phyloP scores from a whole-genome alignment of 2,888 invertebrate species.

The Chymomyza procnemis region DNA sequence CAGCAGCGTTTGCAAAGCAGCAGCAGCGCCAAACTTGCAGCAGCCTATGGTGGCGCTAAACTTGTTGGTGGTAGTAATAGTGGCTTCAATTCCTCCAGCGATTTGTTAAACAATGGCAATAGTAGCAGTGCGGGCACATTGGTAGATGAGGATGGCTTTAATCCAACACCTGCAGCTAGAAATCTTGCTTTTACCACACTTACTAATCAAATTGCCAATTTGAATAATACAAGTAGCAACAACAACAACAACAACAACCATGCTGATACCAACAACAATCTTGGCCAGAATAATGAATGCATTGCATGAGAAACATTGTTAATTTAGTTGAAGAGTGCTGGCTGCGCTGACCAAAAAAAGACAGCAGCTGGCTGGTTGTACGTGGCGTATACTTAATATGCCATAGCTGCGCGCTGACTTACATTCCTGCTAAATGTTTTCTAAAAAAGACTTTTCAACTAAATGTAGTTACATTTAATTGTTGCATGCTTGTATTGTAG shows the following conservation, averaged over 20 bases:
- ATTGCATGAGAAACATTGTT: slow-evolving; percentile 72
- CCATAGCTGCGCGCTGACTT: not conserved
- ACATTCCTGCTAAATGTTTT: not conserved
- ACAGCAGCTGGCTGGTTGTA: slow-evolving; percentile 30
- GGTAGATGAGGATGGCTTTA: slow-evolving; percentile 58
- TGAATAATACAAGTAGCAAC: slow-evolving; percentile 50
- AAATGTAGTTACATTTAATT: slow-evolving; percentile 20
- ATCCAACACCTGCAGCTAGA: slow-evolving; percentile 61
- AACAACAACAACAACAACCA: slow-evolving; percentile 25
- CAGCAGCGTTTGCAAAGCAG: slow-evolving; percentile 56
- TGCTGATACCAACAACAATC: slow-evolving; percentile 60
- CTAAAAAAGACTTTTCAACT: slow-evolving; percentile 27
- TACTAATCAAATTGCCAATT: slow-evolving; percentile 59
- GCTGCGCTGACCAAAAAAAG: not conserved
- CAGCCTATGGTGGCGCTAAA: slow-evolving; percentile 33
- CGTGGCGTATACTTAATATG: slow-evolving; percentile 6
- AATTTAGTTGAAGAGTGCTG: slow-evolving; percentile 48
- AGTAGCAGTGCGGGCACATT: slow-evolving; percentile 69
- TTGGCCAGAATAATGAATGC: slow-evolving; percentile 68
- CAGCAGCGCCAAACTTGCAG: slow-evolving; percentile 34
- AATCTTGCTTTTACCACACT: slow-evolving; percentile 55
- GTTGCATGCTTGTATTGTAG: slow-evolving; percentile 17
- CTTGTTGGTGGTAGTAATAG: slow-evolving; percentile 11
- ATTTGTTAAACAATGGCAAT: slow-evolving; percentile 59
- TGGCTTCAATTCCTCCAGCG: slow-evolving; percentile 52